These are phyloP conservation scores for Xyrauchen texanus DNA, from an alignment of 2,113 vertebrate species.

Conservation along the genomic window DNA sequence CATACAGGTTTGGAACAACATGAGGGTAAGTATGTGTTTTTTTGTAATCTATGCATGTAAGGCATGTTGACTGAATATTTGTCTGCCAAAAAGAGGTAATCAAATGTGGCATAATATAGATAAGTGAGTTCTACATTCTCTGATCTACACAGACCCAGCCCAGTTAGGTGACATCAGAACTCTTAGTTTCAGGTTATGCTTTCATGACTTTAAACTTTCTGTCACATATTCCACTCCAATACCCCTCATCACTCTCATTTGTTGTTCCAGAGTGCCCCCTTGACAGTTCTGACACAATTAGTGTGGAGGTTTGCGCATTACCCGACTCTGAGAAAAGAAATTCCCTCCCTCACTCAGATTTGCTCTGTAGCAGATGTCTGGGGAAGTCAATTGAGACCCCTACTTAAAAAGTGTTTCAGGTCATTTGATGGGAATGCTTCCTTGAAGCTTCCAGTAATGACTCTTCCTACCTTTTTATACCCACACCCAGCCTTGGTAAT, in stretches of 20 bases:
- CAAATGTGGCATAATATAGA: background rate
- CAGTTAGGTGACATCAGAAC: slow-evolving; percentile 2
- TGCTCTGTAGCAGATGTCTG: slow-evolving; percentile 68
- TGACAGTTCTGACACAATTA: slow-evolving; percentile 55
- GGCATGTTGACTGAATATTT: no score
- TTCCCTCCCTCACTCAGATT: slow-evolving; percentile 46
- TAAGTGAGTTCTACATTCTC: background rate
- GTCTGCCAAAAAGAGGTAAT: no score
- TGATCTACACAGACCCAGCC: background rate
- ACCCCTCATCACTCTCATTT: slow-evolving; percentile 27
- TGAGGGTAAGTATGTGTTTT: no score
- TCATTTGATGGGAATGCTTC: slow-evolving; percentile 70
- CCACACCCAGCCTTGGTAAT: slow-evolving; percentile 48
- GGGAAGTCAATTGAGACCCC: slow-evolving; percentile 64
- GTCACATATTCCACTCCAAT: background rate
- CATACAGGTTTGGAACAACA: no score
- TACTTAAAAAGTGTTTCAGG: slow-evolving; percentile 71
- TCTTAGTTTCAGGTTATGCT: slow-evolving; percentile 26
- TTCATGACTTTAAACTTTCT: background rate
- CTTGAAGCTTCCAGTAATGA: slow-evolving; percentile 66
- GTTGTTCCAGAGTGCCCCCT: slow-evolving; percentile 11
- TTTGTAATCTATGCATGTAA: no score
- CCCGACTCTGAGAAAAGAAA: slow-evolving; percentile 10
- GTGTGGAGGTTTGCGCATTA: slow-evolving; percentile 54
- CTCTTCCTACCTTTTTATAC: slow-evolving; percentile 66